Evolutionary conservation across 37 sponge, comb jelly and placozoan species (phyloP).

Genomic region (Chondrilla cf. caribensis): DNA sequence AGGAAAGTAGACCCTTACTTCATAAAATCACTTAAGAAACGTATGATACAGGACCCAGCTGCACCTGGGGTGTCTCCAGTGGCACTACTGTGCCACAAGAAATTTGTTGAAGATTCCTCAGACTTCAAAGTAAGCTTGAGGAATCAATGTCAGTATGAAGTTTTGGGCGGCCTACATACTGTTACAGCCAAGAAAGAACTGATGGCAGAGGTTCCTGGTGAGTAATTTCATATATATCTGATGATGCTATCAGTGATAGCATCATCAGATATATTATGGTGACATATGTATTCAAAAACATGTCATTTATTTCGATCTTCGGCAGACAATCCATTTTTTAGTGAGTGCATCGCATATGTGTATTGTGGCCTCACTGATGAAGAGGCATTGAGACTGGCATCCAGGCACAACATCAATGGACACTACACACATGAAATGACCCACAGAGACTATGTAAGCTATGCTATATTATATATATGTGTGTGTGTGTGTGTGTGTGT

Average conservation of each 20-base stretch:
- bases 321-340: not conserved
- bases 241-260: no score
- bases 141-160: constrained; percentile 47
- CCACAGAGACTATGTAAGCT: not conserved
- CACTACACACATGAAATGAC: constrained; percentile 13
- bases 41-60: not conserved
- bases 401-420: not conserved
- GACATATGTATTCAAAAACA: not conserved
- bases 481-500: no score
- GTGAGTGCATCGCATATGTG: not conserved
- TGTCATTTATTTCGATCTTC: not conserved
- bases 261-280: no score
- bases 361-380: not conserved
- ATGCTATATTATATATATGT: no score
- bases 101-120: not conserved
- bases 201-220: constrained; percentile 11
- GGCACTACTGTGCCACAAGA: no score
- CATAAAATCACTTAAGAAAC: not conserved
- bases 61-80: not conserved
- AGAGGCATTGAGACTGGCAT: not conserved
- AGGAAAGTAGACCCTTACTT: constrained; percentile 20
- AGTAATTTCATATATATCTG: not conserved
- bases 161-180: constrained; percentile 50
- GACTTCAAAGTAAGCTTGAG: constrained; percentile 14
- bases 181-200: not conserved